A percentile compares a stretch with the other conserved stretches of the same genome.
These are phyloP conservation scores for Scaptomyza tumidula DNA, from an alignment of 2,888 invertebrate genomes.

Conservation along the genomic window DNA sequence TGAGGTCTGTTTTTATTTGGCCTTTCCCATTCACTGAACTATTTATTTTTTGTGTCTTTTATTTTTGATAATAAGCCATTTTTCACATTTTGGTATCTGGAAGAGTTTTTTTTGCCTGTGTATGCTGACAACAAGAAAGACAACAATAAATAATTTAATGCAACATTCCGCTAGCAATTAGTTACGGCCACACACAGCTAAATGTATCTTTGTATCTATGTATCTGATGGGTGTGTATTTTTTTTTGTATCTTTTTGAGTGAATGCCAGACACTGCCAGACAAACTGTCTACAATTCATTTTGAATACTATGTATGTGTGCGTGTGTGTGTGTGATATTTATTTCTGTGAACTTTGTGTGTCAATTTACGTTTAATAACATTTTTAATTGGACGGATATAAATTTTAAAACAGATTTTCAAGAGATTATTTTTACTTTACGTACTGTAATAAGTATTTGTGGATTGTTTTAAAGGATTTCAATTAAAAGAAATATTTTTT, in stretches of 20 bases:
- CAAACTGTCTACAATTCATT: neutral
- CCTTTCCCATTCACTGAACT: neutral
- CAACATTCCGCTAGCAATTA: slow-evolving; percentile 13
- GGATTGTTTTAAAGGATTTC: too few relatives aligned
- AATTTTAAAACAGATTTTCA: too few relatives aligned
- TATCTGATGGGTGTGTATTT: neutral
- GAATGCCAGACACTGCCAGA: neutral
- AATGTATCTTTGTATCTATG: slow-evolving; percentile 3
- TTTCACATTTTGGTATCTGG: slow-evolving; percentile 12
- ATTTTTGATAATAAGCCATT: neutral
- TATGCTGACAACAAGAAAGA: neutral
- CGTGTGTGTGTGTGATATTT: neutral
- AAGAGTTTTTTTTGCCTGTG: neutral
- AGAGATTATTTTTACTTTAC: too few relatives aligned
- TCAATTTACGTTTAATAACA: neutral
- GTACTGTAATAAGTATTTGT: too few relatives aligned
- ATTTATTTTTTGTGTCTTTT: slow-evolving; percentile 1
- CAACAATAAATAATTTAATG: slow-evolving; percentile 12
- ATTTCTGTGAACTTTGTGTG: neutral
- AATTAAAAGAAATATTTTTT: too few relatives aligned
- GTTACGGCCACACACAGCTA: slow-evolving; percentile 2
- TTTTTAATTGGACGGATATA: neutral
- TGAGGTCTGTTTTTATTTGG: too few relatives aligned
- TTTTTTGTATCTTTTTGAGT: neutral
- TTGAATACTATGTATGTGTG: neutral